Evolutionary conservation across 1,140 invertebrate genomes (phyloP), one percentile per base, ranked within the genome.

Genomic region (Bombus waltoni): DNA sequence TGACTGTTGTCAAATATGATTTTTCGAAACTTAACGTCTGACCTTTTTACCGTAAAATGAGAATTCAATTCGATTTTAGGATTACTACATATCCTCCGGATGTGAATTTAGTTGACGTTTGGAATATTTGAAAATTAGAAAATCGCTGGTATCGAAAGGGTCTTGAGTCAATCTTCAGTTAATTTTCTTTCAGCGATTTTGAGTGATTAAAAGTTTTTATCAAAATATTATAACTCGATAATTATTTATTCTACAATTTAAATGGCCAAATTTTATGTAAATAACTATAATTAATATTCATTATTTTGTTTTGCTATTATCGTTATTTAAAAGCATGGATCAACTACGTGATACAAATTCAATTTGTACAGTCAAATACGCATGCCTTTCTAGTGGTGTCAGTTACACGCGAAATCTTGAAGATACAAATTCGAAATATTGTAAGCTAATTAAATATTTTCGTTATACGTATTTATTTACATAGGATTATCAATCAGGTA

Each of bases 1-100:
- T 40, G n/a, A 66, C 66, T 44, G 15, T 15, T 44, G 42, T 32
- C 32, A 1, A 40, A 78, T 65, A 66, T 25, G 22, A 76, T 40
- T 76, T 59, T 40, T 76, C 25, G 25, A 76, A 76, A 2, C 74
- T 76, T 59, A 76, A 40, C 13, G 10, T 40, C n/a, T 76, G 35
- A 35, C 13, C 22, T 35, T 40, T 53, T 38, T 28, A 32, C 22
- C 5, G 28, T 40, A 59, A 38, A 28, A 59, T 25, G 11, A n/a
- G 40, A 44, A 35, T 66, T 35, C n/a, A 44, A 66, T 35, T 22
- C 22, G 35, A 68, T 68, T 32, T 22, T 53, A 53, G 18, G 44
- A 79, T 68, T 59, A 68, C 32, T 15, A 25, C 22, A 32, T 68
- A 2, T 15, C 59, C 25, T 28, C 59, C 47, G 18, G 10, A 59